Evolutionary conservation across 1,140 invertebrate genomes (phyloP).

Genomic region (Leptinotarsa lineolata): DNA sequence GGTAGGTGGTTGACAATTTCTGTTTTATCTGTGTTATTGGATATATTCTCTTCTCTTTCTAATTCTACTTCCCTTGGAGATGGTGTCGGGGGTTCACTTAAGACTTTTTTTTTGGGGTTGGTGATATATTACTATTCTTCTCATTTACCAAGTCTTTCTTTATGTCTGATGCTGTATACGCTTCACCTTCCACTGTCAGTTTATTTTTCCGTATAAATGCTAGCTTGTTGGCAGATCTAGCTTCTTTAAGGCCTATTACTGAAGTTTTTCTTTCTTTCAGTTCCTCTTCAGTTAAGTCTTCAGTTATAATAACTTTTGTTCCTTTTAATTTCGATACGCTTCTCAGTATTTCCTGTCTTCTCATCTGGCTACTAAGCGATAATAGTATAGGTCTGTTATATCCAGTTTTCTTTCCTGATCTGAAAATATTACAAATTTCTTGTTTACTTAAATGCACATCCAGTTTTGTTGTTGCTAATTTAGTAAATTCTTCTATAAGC

Average conservation of each 20-base stretch:
- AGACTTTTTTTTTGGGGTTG: too few species aligned
- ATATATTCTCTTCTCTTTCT: too few species aligned
- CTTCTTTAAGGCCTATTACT: constrained; percentile 12
- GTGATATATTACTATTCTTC: not conserved
- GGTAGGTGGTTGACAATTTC: too few species aligned
- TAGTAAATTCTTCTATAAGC: not conserved
- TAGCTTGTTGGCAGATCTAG: not conserved
- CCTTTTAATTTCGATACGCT: constrained; percentile 23
- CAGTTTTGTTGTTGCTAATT: constrained; percentile 7
- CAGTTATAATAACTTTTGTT: constrained; percentile 20
- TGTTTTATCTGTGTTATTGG: too few species aligned
- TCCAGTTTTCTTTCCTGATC: constrained; percentile 7
- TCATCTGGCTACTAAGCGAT: not conserved
- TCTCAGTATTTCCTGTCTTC: constrained; percentile 7
- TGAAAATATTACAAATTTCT: constrained; percentile 2
- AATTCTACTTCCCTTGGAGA: too few species aligned
- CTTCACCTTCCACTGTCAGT: constrained; percentile 11
- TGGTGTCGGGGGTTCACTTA: too few species aligned
- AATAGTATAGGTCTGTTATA: constrained; percentile 11
- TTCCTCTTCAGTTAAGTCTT: constrained; percentile 18
- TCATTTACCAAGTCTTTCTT: not conserved
- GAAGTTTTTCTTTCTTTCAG: not conserved
- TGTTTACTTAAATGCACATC: not conserved
- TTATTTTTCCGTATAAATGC: not conserved
- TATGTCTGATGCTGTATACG: constrained; percentile 11